Percentiles rank a stretch among this genome's conserved stretches.
Conservation (phyloP, 2,888 invertebrate genomes). For the Tridacna crocea region DNA sequence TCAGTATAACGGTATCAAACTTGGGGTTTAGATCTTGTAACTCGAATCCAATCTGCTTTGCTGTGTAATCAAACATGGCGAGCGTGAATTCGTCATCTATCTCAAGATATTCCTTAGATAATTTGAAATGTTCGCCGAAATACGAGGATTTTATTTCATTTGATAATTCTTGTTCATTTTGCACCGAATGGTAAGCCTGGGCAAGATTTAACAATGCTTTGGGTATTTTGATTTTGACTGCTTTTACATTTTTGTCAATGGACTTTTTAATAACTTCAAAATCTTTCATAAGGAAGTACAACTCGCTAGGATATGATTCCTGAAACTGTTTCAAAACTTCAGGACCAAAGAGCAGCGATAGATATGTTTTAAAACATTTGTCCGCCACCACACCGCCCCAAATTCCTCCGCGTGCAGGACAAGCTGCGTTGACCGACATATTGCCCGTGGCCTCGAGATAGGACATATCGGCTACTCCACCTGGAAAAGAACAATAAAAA, state of each 20-base stretch:
- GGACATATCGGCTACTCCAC: constrained; percentile 48
- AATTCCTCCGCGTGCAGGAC: constrained; percentile 45
- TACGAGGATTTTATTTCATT: constrained; percentile 33
- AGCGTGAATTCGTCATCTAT: constrained; percentile 29
- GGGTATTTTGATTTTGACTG: constrained; percentile 30
- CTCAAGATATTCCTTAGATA: constrained; percentile 29
- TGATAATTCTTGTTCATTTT: constrained; percentile 18
- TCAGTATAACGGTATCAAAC: constrained; percentile 40
- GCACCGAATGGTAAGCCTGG: constrained; percentile 17
- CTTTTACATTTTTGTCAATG: not conserved
- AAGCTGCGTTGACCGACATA: constrained; percentile 31
- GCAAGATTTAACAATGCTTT: constrained; percentile 30
- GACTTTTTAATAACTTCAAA: constrained; percentile 35
- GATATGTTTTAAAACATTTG: constrained; percentile 42
- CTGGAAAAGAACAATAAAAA: constrained; percentile 31
- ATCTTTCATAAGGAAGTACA: constrained; percentile 33
- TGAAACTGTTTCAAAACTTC: constrained; percentile 31
- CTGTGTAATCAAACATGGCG: constrained; percentile 51
- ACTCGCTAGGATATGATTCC: constrained; percentile 21
- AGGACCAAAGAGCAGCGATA: constrained; percentile 48
- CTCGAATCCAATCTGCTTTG: constrained; percentile 28
- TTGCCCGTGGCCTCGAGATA: constrained; percentile 44
- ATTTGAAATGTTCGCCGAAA: constrained; percentile 38
- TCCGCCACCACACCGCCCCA: constrained; percentile 53
- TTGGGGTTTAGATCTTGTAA: constrained; percentile 13